Evolutionary conservation across 2,888 invertebrate species (phyloP).

Genomic region (Endomychus coccineus): DNA sequence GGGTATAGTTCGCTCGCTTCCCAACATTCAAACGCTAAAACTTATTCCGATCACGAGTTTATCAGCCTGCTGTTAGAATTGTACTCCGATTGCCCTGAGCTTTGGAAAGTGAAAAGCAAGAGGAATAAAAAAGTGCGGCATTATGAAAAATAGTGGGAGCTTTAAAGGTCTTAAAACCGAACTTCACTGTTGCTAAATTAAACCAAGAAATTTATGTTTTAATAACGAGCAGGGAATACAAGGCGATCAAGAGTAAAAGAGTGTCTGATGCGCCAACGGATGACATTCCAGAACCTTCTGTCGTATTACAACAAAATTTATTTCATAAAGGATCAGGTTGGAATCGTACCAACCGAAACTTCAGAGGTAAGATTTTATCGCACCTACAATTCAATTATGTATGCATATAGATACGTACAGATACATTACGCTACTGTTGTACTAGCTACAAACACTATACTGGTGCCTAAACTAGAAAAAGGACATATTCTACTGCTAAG

Average conservation of each 20-base stretch:
- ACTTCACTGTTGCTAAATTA: conserved; percentile 1
- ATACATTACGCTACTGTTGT: conserved; percentile 1
- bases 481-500: no score
- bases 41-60: background rate
- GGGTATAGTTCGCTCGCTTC: background rate
- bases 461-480: no score
- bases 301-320: conserved; percentile 5
- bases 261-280: background rate
- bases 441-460: no score
- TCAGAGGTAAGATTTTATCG: conserved; percentile 4
- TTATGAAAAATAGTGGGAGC: conserved; percentile 4
- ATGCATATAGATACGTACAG: background rate
- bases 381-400: background rate
- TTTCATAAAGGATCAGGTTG: background rate
- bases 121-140: conserved; percentile 1
- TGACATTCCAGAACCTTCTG: conserved; percentile 3
- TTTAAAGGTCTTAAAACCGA: background rate
- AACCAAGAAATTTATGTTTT: conserved; percentile 6
- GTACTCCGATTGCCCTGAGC: background rate
- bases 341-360: conserved; percentile 3
- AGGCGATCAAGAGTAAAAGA: conserved; percentile 1
- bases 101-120: conserved; percentile 5
- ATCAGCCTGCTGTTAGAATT: background rate
- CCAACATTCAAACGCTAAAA: background rate
- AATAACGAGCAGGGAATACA: conserved; percentile 4